phyloP scores from a whole-genome alignment of 2,113 vertebrate species.

The Felis catus region F.catus_Fca126_mat1.0 CM031420.1:100241501-100242000 shows the following conservation, averaged over 20 bases:
- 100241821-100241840: rapidly evolving
- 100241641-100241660: rapidly evolving
- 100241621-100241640: rapidly evolving
- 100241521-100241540: rapidly evolving
- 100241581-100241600: rapidly evolving
- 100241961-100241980: neutral
- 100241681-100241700: rapidly evolving
- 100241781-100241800: rapidly evolving
- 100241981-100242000: neutral
- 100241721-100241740: rapidly evolving
- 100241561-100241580: rapidly evolving
- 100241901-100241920: rapidly evolving
- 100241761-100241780: rapidly evolving
- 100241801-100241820: rapidly evolving
- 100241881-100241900: neutral
- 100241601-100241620: neutral
- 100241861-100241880: rapidly evolving
- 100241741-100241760: neutral
- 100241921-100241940: neutral
- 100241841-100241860: too few species aligned
- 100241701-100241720: rapidly evolving
- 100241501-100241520: rapidly evolving
- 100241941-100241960: neutral
- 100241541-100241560: neutral
- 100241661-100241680: neutral